Conservation (phyloP, 2,113 vertebrate species). For the Serinus canaria region DNA sequence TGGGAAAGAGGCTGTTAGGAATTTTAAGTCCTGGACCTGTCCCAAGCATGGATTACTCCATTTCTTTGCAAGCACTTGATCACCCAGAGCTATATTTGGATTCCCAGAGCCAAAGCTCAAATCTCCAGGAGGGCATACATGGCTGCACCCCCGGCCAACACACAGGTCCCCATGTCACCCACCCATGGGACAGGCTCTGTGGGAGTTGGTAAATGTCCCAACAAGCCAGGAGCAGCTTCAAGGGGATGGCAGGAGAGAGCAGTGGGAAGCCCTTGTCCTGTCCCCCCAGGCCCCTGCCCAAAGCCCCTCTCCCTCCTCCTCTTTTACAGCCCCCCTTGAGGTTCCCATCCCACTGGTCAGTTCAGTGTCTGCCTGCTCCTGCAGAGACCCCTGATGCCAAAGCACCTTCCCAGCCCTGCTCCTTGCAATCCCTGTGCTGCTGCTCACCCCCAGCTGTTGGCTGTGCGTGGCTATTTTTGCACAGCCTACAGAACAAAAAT, state of each 20-base stretch:
- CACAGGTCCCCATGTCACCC: neutral
- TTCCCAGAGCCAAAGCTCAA: neutral
- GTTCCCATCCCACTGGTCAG: neutral
- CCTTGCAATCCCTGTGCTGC: neutral
- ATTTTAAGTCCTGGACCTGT: neutral
- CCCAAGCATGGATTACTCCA: constrained; percentile 47
- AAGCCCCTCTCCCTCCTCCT: neutral
- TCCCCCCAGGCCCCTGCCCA: neutral
- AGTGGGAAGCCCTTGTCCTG: neutral
- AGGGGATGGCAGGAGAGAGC: neutral
- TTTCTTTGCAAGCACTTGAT: neutral
- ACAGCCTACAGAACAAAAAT: neutral
- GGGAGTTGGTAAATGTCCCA: fast-evolving
- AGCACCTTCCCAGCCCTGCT: neutral
- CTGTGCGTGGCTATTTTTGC: neutral
- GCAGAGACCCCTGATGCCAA: neutral
- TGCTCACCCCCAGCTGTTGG: neutral
- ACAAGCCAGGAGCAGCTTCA: neutral
- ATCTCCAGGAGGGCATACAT: neutral
- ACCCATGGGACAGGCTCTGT: fast-evolving
- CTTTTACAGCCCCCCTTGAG: too few relatives aligned
- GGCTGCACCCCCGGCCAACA: neutral
- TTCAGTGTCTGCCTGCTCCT: neutral
- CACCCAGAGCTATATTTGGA: neutral
- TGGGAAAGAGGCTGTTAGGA: neutral